Percentiles rank a stretch among this genome's conserved stretches.
phyloP scores from a whole-genome alignment of 2,888 invertebrate genomes.

The Ferrisia virgata region DNA sequence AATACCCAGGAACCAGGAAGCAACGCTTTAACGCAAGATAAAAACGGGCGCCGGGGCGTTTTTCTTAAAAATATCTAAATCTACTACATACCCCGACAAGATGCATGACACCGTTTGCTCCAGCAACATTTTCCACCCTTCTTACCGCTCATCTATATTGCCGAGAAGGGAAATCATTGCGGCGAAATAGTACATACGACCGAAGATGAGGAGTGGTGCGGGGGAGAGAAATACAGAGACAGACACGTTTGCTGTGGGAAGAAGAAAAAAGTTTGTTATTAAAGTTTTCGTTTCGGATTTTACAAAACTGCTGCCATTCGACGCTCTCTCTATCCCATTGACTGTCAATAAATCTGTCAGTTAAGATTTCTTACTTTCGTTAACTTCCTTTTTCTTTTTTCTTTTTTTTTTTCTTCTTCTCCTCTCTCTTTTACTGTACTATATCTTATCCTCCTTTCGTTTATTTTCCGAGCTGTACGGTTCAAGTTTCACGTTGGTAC shows the following conservation, averaged over 20 bases:
- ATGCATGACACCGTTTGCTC: slow-evolving; percentile 16
- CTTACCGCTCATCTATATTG: neutral
- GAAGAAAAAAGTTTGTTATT: slow-evolving; percentile 37
- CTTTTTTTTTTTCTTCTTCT: neutral
- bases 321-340: slow-evolving; percentile 37
- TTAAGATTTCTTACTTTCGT: slow-evolving; percentile 46
- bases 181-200: no score
- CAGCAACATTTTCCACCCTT: neutral
- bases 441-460: no score
- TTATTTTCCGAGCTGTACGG: no score
- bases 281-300: slow-evolving; percentile 32
- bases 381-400: slow-evolving; percentile 18
- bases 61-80: slow-evolving; percentile 32
- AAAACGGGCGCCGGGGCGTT: slow-evolving; percentile 43
- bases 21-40: slow-evolving; percentile 12
- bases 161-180: neutral
- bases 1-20: neutral
- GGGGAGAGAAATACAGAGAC: neutral
- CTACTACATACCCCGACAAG: slow-evolving; percentile 1
- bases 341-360: slow-evolving; percentile 45
- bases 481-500: no score
- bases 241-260: neutral
- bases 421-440: neutral
- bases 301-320: slow-evolving; percentile 41
- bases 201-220: neutral